Evolutionary conservation across 1,140 invertebrate species (phyloP).

Genomic region (Cataglyphis hispanica): DNA sequence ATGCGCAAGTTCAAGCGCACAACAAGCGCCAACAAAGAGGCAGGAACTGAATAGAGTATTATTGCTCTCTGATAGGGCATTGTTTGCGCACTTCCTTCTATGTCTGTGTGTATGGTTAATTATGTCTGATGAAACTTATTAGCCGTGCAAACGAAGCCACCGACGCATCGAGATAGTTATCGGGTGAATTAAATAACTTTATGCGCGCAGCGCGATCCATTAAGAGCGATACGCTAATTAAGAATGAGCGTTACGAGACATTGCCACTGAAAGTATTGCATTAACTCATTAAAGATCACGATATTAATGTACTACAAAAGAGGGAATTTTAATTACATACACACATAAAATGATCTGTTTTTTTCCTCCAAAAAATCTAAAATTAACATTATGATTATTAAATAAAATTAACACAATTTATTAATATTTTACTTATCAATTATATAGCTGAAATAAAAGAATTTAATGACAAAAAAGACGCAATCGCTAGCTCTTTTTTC

Average conservation of each 20-base stretch:
- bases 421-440: too few relatives aligned
- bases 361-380: not conserved
- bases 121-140: constrained; percentile 29
- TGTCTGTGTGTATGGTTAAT: constrained; percentile 30
- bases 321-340: not conserved
- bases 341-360: not conserved
- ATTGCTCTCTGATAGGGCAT: not conserved
- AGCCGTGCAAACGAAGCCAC: not conserved
- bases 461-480: not conserved
- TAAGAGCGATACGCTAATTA: constrained; percentile 56
- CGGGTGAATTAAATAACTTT: constrained; percentile 19
- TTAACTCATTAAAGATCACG: not conserved
- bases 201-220: not conserved
- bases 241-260: constrained; percentile 3
- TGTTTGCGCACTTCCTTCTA: not conserved
- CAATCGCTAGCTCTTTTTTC: not conserved
- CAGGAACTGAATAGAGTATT: constrained; percentile 7
- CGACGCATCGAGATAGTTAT: constrained; percentile 46
- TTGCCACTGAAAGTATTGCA: not conserved
- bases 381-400: too few relatives aligned
- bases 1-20: constrained; percentile 21
- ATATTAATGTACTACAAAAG: not conserved
- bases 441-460: not conserved
- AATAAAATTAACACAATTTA: too few relatives aligned
- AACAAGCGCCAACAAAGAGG: not conserved